Conservation (phyloP, 2,888 invertebrate genomes). For the Pollenia angustigena region DNA sequence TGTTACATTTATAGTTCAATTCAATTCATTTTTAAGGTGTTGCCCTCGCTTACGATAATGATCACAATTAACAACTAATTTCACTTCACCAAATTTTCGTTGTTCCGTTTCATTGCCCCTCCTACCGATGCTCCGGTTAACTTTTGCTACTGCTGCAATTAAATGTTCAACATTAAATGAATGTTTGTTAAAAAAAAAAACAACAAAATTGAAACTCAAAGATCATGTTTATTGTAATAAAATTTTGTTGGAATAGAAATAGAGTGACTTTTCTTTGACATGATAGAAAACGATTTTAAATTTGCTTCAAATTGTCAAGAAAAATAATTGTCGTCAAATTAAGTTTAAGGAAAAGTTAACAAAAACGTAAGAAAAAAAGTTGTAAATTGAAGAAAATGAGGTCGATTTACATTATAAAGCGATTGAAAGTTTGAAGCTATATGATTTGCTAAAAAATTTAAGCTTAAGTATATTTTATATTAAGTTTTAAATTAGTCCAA, state of each 20-base stretch:
- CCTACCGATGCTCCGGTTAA: conserved; percentile 36
- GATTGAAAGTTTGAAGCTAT: neutral
- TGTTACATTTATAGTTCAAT: conserved; percentile 64
- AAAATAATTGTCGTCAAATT: conserved; percentile 45
- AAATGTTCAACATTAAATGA: conserved; percentile 53
- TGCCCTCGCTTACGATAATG: conserved; percentile 66
- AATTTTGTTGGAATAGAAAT: conserved; percentile 44
- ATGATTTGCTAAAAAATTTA: neutral
- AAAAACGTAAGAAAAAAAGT: conserved; percentile 11
- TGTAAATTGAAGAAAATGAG: conserved; percentile 15
- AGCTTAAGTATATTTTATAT: neutral
- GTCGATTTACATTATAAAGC: neutral
- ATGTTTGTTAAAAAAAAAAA: conserved; percentile 14
- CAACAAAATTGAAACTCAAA: conserved; percentile 13
- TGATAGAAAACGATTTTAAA: conserved; percentile 57
- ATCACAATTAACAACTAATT: conserved; percentile 72
- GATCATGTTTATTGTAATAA: conserved; percentile 60
- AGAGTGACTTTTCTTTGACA: conserved; percentile 60
- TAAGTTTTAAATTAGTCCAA: no score
- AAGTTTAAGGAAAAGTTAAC: neutral
- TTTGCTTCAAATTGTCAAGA: conserved; percentile 45
- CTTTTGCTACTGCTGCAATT: conserved; percentile 40
- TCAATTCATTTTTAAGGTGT: conserved; percentile 68
- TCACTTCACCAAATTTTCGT: conserved; percentile 60
- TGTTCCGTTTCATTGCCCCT: conserved; percentile 28